Conservation (phyloP, 1,140 invertebrate species). For the Sycobia sp. region DNA sequence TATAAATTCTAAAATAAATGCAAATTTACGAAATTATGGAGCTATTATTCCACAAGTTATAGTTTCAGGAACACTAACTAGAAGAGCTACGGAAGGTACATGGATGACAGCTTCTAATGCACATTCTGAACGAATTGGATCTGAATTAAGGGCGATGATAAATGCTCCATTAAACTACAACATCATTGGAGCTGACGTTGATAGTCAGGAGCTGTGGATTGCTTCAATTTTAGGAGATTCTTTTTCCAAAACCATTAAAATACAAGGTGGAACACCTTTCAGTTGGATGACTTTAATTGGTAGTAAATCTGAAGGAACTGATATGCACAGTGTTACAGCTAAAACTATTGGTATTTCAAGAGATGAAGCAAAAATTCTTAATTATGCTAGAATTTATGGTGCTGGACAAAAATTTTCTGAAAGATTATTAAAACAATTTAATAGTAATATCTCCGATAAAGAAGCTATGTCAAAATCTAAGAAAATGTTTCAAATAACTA, state of each 20-base stretch:
- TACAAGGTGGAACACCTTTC: slow-evolving; percentile 86
- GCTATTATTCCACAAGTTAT: slow-evolving; percentile 87
- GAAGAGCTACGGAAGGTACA: slow-evolving; percentile 94
- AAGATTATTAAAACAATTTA: slow-evolving; percentile 88
- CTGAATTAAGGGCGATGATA: slow-evolving; percentile 92
- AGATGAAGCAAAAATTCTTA: slow-evolving; percentile 96
- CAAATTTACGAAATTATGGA: slow-evolving; percentile 70
- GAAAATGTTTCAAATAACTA: slow-evolving; percentile 91
- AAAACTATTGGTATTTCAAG: slow-evolving; percentile 86
- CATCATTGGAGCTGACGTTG: slow-evolving; percentile 98
- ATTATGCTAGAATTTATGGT: slow-evolving; percentile 98
- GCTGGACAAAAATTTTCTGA: slow-evolving; percentile 94
- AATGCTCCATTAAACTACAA: slow-evolving; percentile 87
- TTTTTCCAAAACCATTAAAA: slow-evolving; percentile 63
- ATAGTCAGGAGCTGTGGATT: slow-evolving; percentile 99
- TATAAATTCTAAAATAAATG: slow-evolving; percentile 37
- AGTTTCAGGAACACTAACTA: slow-evolving; percentile 88
- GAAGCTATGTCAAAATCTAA: slow-evolving; percentile 84
- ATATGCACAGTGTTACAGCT: slow-evolving; percentile 96
- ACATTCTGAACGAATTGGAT: slow-evolving; percentile 86
- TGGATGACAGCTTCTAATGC: slow-evolving; percentile 99
- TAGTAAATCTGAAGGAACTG: slow-evolving; percentile 86
- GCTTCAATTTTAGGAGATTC: slow-evolving; percentile 93
- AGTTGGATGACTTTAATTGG: slow-evolving; percentile 97
- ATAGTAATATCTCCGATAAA: slow-evolving; percentile 77